A percentile compares a stretch with the other conserved stretches of the same genome.
These are phyloP conservation scores for Noctilio leporinus DNA, from an alignment of 2,113 vertebrate species.

Conservation along the genomic window DNA sequence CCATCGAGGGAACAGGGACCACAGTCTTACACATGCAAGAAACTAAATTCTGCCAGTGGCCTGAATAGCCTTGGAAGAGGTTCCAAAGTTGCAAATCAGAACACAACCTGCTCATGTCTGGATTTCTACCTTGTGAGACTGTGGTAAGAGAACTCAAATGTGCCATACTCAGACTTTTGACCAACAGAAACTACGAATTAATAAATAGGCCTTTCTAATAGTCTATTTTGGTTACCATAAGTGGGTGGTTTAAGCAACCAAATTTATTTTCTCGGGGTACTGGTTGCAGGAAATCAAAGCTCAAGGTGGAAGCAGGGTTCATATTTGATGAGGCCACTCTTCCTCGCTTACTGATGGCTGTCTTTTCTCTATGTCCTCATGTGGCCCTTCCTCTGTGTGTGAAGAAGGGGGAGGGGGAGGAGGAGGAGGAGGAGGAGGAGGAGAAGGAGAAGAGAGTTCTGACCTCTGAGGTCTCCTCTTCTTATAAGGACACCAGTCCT, in stretches of 20 bases:
- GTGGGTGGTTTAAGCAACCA: not conserved
- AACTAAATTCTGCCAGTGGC: not conserved
- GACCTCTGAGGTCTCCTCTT: not conserved
- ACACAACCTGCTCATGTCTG: not conserved
- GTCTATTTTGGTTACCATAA: not conserved
- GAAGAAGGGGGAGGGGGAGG: not conserved
- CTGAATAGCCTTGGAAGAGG: not conserved
- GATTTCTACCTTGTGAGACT: not conserved
- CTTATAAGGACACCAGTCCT: not conserved
- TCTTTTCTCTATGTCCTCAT: not conserved
- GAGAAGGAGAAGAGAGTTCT: no score
- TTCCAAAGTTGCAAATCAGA: not conserved
- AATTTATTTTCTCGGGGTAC: not conserved
- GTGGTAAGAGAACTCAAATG: not conserved
- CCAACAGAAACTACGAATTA: not conserved
- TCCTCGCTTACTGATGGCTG: not conserved
- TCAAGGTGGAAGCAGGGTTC: not conserved
- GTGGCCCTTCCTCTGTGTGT: not conserved
- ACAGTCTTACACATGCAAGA: not conserved
- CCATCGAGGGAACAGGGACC: not conserved
- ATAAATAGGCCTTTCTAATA: not conserved
- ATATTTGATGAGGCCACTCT: not conserved
- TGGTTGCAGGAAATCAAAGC: not conserved
- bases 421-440: no score
- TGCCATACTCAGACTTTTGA: not conserved